A percentile compares a stretch with the other conserved stretches of the same genome.
Evolutionary conservation across 53 echinoderm and acorn worm species (phyloP).

Genomic region (Mesocentrotus franciscanus): DNA sequence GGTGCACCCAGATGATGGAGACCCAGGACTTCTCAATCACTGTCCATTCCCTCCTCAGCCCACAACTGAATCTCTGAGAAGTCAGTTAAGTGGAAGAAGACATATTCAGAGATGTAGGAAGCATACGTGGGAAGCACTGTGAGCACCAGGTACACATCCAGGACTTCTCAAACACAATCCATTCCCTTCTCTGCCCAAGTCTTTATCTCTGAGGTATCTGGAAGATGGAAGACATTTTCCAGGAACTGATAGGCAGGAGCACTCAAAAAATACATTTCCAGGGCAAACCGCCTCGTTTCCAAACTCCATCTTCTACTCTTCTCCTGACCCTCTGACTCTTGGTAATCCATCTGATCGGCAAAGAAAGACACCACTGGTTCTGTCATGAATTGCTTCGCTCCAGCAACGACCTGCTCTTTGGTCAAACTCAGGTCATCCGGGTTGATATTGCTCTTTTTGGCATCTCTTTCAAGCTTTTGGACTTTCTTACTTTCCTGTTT

Average conservation of each 20-base stretch:
- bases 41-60: too few relatives aligned
- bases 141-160: too few relatives aligned
- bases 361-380: constrained; percentile 15
- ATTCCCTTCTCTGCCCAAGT: too few relatives aligned
- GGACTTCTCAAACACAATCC: too few relatives aligned
- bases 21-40: too few relatives aligned
- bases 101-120: too few relatives aligned
- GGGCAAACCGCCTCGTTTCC: neutral
- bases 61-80: too few relatives aligned
- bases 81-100: too few relatives aligned
- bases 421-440: neutral
- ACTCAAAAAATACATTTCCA: neutral
- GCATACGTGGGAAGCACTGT: too few relatives aligned
- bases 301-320: neutral
- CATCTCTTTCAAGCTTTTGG: neutral
- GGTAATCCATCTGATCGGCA: neutral
- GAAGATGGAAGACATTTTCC: neutral
- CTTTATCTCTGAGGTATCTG: neutral
- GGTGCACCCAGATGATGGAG: too few relatives aligned
- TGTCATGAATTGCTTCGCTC: neutral
- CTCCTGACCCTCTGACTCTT: too few relatives aligned
- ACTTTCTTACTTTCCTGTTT: neutral
- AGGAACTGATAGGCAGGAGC: neutral
- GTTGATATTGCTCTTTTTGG: neutral
- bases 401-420: neutral